Percentiles rank a stretch among this genome's conserved stretches.
Conservation (phyloP, 2,797 vertebrate genomes). For the Rhinoraja longicauda region DNA sequence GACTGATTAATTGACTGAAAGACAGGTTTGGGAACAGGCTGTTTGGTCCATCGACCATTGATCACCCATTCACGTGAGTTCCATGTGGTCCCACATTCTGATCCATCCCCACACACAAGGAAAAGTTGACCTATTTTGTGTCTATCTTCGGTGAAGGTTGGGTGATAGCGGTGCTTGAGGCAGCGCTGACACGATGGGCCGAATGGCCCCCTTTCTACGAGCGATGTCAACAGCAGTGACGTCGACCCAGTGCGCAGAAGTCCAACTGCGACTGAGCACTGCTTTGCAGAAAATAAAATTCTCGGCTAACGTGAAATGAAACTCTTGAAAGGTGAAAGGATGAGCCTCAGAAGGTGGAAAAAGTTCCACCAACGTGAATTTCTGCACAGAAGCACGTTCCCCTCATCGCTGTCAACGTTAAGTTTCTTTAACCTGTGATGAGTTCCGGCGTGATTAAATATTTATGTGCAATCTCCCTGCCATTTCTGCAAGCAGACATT, state of each 20-base stretch:
- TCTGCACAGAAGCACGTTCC: background rate
- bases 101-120: too few relatives aligned
- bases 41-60: too few relatives aligned
- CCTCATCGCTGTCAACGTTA: background rate
- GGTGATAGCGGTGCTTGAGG: too few relatives aligned
- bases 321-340: constrained; percentile 16
- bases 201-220: background rate
- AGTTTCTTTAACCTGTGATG: background rate
- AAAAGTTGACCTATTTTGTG: too few relatives aligned
- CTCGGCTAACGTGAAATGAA: background rate
- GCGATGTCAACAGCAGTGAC: background rate
- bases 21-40: too few relatives aligned
- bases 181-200: too few relatives aligned
- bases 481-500: background rate
- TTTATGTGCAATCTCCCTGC: background rate
- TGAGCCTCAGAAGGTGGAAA: background rate
- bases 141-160: too few relatives aligned
- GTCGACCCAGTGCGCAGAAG: background rate
- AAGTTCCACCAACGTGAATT: background rate
- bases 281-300: background rate
- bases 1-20: too few relatives aligned
- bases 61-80: too few relatives aligned
- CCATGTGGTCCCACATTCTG: too few relatives aligned
- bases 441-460: background rate
- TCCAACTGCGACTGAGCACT: background rate